These are phyloP conservation scores for Sinonovacula constricta DNA, from an alignment of 1,140 invertebrate species.

Conservation along the genomic window DNA sequence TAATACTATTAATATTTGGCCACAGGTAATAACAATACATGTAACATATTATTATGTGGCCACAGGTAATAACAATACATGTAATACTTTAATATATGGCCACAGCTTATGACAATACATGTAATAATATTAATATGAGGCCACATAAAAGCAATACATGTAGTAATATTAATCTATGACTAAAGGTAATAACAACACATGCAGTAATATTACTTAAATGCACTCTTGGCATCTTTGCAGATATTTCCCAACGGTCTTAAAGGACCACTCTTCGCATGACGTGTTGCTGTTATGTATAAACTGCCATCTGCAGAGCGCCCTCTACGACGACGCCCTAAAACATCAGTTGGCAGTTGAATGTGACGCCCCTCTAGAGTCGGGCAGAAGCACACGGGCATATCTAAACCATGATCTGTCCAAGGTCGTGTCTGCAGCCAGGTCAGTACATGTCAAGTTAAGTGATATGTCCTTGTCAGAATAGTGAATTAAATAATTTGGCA, in stretches of 20 bases:
- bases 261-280: constrained; percentile 91
- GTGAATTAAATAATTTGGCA: neutral
- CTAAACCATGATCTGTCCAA: constrained; percentile 79
- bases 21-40: no score
- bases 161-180: no score
- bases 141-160: no score
- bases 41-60: no score
- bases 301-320: constrained; percentile 87
- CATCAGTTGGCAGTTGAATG: constrained; percentile 83
- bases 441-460: constrained; percentile 10
- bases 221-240: constrained; percentile 60
- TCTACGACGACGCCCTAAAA: constrained; percentile 83
- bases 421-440: constrained; percentile 83
- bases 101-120: no score
- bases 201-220: no score
- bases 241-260: constrained; percentile 89
- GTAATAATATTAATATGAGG: no score
- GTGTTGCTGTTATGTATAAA: constrained; percentile 86
- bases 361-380: constrained; percentile 82
- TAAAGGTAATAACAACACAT: no score
- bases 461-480: neutral
- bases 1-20: no score
- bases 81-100: no score
- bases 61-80: no score
- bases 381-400: constrained; percentile 74